phyloP scores from a whole-genome alignment of 35 echinoderm and acorn worm genomes.

The Lytechinus pictus region DNA sequence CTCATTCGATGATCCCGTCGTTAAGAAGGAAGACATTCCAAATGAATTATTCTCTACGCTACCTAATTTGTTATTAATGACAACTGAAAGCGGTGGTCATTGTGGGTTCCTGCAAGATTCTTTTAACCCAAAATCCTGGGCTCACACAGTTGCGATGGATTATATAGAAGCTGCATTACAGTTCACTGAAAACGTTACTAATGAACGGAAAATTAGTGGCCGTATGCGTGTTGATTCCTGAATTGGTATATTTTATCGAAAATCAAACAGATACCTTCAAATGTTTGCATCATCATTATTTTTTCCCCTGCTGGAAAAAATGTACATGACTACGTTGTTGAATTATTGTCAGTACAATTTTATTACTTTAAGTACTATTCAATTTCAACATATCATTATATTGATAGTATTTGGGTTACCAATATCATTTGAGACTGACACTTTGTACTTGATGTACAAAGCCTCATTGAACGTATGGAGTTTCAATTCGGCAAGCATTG shows the following conservation, averaged over 20 bases:
- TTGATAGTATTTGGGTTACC: too few relatives aligned
- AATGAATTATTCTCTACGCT: slow-evolving; percentile 88
- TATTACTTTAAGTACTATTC: too few relatives aligned
- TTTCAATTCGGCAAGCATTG: too few relatives aligned
- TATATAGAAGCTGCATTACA: slow-evolving; percentile 60
- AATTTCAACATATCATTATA: too few relatives aligned
- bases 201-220: slow-evolving; percentile 8
- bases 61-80: slow-evolving; percentile 80
- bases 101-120: slow-evolving; percentile 60
- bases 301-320: too few relatives aligned
- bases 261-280: too few relatives aligned
- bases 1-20: slow-evolving; percentile 87
- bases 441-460: too few relatives aligned
- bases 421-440: too few relatives aligned
- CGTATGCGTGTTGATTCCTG: slow-evolving; percentile 23
- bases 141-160: slow-evolving; percentile 54
- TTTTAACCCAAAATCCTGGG: slow-evolving; percentile 56
- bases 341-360: too few relatives aligned
- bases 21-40: slow-evolving; percentile 61
- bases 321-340: too few relatives aligned
- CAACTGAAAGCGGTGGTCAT: slow-evolving; percentile 80
- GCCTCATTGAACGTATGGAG: too few relatives aligned
- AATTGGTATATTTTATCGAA: not conserved
- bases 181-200: slow-evolving; percentile 28
- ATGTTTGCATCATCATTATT: too few relatives aligned